Conservation (phyloP, 1,140 invertebrate genomes). For the Bombus affinis region DNA sequence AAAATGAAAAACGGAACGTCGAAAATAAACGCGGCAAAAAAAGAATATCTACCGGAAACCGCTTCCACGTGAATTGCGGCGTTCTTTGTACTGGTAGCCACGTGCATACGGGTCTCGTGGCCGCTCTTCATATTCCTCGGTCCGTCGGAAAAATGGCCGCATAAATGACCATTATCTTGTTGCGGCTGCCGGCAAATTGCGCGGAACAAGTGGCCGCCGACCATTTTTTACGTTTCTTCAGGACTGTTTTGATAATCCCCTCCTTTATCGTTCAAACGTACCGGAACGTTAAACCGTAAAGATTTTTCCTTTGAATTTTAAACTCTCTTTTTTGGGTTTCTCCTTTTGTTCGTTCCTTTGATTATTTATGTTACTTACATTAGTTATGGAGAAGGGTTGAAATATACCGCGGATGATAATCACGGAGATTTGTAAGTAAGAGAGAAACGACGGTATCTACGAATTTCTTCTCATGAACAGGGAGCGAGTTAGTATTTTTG, state of each 20-base stretch:
- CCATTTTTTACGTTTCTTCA: neutral
- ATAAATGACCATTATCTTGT: constrained; percentile 54
- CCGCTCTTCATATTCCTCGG: constrained; percentile 12
- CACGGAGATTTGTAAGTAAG: neutral
- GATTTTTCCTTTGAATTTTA: constrained; percentile 3
- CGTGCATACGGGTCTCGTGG: neutral
- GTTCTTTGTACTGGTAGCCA: constrained; percentile 17
- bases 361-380: neutral
- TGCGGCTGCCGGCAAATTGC: constrained; percentile 39
- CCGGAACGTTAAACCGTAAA: neutral
- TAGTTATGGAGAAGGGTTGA: neutral
- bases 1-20: constrained; percentile 47
- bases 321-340: neutral
- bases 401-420: neutral
- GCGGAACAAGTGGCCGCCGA: constrained; percentile 14
- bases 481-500: neutral
- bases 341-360: neutral
- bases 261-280: no score
- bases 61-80: constrained; percentile 22
- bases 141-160: constrained; percentile 6
- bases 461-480: neutral
- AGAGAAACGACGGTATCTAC: neutral
- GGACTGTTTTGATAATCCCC: neutral
- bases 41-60: constrained; percentile 40
- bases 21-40: constrained; percentile 42